Evolutionary conservation across 2,113 vertebrate species (phyloP), one percentile per base, ranked within the genome.

Genomic region (Herpetotheres cachinnans): DNA sequence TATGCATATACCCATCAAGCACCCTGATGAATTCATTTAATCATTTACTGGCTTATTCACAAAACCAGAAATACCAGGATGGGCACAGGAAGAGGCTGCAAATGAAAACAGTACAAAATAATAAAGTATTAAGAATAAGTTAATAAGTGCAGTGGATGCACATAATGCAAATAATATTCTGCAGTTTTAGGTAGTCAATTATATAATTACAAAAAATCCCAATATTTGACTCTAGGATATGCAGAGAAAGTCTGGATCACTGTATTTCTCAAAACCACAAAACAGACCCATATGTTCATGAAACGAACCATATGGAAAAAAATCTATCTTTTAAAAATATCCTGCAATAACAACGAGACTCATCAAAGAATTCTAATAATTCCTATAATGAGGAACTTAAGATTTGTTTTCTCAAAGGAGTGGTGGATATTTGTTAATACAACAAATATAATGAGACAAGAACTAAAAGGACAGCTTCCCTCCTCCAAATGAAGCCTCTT

Each of bases 301-400:
- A 93, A 92, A 94, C 2, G 11, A 92, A 67, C 40, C 86, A 91
- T 76, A 95, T 85, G 92, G 72, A 13, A 84, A 92, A 93, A 85
- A 84, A 77, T 34, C 22, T 44, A 72, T 49, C 15, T 72, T 91
- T 83, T 87, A 26, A 46, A 95, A 95, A 89, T 59, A 89, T 74
- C 69, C 47, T 72, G 56, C n/a, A 89, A 91, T 92, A 92, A 92
- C 30, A 86, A 92, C 17, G 62, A 63, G 65, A 61, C 21, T 87
- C 65, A 90, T 89, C 49, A 88, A 92, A 93, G 83, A 92, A 89
- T 93, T 74, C 62, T 83, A 71, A 46, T 84, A 46, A 86, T 89
- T 83, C 71, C 62, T 83, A 27, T 74, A 79, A 89, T 49, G 30
- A 89, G 72, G 72, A 95, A 81, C 44, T 58, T 86, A 30, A 92